Evolutionary conservation across 1,140 invertebrate species (phyloP), one percentile per base, ranked within the genome.

Genomic region (Mactra quadrangularis): DNA sequence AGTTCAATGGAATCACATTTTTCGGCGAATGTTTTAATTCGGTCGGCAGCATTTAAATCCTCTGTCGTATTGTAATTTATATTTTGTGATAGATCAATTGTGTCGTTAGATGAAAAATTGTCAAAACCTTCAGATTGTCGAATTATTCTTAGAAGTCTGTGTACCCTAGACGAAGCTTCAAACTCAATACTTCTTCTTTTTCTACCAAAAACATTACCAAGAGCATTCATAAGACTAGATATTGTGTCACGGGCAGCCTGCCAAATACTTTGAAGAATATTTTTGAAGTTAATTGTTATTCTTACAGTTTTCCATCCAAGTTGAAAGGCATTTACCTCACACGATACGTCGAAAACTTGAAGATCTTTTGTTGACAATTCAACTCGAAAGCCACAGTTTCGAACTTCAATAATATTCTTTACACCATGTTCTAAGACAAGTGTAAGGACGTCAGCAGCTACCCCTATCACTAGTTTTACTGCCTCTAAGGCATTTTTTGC

Each of bases 401-500:
- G 53, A 2, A 83, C 82, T 29, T 83, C 82, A 41, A 83, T 77
- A 7, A 82, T 60, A 6, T 33, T 64, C 45, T 82, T 47, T 33
- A 77, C 17, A 27, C 71, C 72, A 27, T 66, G 17, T 33, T 76
- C 47, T 17, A 77, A 41, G 7, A 83, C 50, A 53, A 83, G 64
- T 17, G 64, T 59, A 4, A 83, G 45, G 29, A 72, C 70, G 13
- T 53, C n/a, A 9, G 29, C 47, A 50, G 71, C 82, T n/a, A 29
- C 57, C 47, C 47, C 75, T 13, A 83, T 41, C 19, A 55, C 72
- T n/a, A 59, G 17, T 47, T 83, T 83, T 2, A 83, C 82, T 22
- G 31, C 82, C 47, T 83, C 82, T 6, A 83, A 45, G 19, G 75
- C 82, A 11, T 60, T n/a, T 22, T 83, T 83, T 19, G 72, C 74